Evolutionary conservation across 2,888 invertebrate genomes (phyloP), one percentile per base, ranked within the genome.

Genomic region (Cylindroiulus punctatus): DNA sequence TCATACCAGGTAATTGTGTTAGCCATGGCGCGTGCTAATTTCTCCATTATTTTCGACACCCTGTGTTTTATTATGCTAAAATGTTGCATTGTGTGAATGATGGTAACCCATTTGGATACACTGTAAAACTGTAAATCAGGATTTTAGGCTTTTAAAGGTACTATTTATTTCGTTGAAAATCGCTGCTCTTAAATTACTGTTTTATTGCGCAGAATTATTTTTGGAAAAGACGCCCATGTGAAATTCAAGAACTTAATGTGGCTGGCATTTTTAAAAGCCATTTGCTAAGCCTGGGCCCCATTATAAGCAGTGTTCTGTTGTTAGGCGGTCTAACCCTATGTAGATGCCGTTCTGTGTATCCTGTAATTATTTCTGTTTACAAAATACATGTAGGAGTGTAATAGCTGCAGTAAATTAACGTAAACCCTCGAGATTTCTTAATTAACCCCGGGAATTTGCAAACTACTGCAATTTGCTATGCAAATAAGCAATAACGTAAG

Each of bases 321-420:
- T 57, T 40, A 5, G 22, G 0, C 7, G 57, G n/a, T 22, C 22
- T 22, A 57, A 7, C 10, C 65, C 65, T 5, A 26, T 65, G 26
- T 1, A 65, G 26, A 65, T 65, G 65, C 65, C 22, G 26, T 65
- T 65, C 0, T 65, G 52, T 52, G 65, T 26, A 65, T 65, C 65
- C 26, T 65, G 65, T 26, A 65, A 65, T 65, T 65, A 65, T 65
- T 65, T 65, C 65, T 65, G 65, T 65, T 26, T 65, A 65, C 65
- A 65, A 65, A n/a, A n/a, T n/a, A n/a, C n/a, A n/a, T 65, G 12
- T 26, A 26, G 8, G 26, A 22, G 26, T 65, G 65, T 65, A 65
- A 65, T 65, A 26, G 65, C 26, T 65, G 65, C 26, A 65, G 65
- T 65, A 65, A 65, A 65, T 65, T 65, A 65, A n/a, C 65, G 65